Evolutionary conservation across 2,797 vertebrate species (phyloP), one percentile per base, ranked within the genome.

Genomic region (Euphonia xanthogaster): DNA sequence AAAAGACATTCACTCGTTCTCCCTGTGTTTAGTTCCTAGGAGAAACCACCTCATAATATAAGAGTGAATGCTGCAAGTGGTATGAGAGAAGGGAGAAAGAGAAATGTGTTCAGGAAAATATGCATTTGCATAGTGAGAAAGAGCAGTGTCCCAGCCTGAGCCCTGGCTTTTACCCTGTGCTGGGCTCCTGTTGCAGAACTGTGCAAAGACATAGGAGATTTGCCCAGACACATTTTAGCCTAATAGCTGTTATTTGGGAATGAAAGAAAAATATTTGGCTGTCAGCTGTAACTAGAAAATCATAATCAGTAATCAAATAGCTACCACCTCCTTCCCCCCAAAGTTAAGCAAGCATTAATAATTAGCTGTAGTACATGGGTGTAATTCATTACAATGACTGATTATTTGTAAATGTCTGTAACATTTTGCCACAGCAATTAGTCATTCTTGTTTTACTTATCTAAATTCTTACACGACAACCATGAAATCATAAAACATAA

Each of bases 251-350:
- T 96, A 92, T 91, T 93, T 85, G 58, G 60, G 48, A 95, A 89
- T 70, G 61, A 77, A 94, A 96, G 90, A 91, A 96, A 96, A 94
- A 84, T 93, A 93, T 94, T 88, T 95, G 87, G 30, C 85, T 95
- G 50, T 67, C 27, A 25, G 72, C 30, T 86, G 50, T 86, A 95
- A 96, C 90, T 94, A 95, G 82, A 88, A 96, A 93, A 96, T 80
- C 74, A 77, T 72, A 91, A 96, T 95, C 84, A 93, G 85, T 83
- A 92, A 96, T 92, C 92, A 89, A 94, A 91, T 77, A 91, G 72
- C 88, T 90, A 50, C 35, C 55, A 90, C 39, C n/a, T 45, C 40
- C 39, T 61, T 57, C 15, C 50, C 48, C 73, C 16, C 25, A 67
- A 78, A 95, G 79, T 94, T 75, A 88, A 93, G 66, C 90, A 96